A percentile compares a stretch with the other conserved stretches of the same genome.
phyloP scores from a whole-genome alignment of 2,888 invertebrate species.

The Dichetophora obliterata region DNA sequence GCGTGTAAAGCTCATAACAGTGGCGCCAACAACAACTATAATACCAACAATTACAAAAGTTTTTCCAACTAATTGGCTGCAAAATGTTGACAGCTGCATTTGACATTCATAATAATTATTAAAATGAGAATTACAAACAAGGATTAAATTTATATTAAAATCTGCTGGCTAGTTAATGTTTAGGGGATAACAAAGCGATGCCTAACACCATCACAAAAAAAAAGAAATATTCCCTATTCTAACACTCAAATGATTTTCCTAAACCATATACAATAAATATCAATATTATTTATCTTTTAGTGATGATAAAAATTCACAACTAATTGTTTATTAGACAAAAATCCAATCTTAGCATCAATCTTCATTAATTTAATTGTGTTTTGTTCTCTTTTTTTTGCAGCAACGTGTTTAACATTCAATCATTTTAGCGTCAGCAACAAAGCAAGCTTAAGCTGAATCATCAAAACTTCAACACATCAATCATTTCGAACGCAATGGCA shows the following conservation, averaged over 20 bases:
- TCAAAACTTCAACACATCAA: neutral
- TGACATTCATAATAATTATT: neutral
- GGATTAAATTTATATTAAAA: too few species aligned
- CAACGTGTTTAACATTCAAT: neutral
- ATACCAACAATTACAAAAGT: slow-evolving; percentile 5
- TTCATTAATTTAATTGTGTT: neutral
- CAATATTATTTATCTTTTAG: too few species aligned
- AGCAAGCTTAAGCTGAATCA: slow-evolving; percentile 13
- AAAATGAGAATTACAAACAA: too few species aligned
- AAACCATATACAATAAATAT: too few species aligned
- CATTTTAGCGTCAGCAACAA: neutral
- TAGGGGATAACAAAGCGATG: too few species aligned
- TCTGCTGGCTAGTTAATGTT: too few species aligned
- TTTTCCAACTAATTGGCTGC: neutral
- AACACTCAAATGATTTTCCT: too few species aligned
- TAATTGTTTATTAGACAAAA: neutral
- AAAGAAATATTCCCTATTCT: too few species aligned
- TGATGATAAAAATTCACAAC: too few species aligned
- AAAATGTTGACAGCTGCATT: slow-evolving; percentile 8
- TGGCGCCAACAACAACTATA: neutral
- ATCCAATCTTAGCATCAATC: neutral
- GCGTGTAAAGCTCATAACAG: neutral
- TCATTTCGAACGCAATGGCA: slow-evolving; percentile 49
- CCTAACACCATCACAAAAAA: too few species aligned
- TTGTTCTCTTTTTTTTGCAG: neutral